phyloP scores from a whole-genome alignment of 2,888 invertebrate species.

The Buathra laborator region DNA sequence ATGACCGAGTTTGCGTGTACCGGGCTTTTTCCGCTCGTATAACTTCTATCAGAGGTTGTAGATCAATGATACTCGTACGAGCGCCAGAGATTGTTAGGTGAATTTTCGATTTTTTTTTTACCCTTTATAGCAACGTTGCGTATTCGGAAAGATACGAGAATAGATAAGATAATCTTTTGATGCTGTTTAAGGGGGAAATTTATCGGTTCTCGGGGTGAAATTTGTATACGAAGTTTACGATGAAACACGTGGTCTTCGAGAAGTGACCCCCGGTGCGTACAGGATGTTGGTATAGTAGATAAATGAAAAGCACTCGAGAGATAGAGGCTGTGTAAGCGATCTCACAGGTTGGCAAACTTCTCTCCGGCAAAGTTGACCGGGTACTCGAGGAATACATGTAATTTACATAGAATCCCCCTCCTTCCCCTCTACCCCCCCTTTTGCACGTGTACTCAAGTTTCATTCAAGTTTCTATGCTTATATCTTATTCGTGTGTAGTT shows the following conservation, averaged over 20 bases:
- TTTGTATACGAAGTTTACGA: too few species aligned
- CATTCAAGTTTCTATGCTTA: slow-evolving; percentile 53
- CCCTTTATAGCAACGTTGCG: too few species aligned
- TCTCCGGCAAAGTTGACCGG: slow-evolving; percentile 51
- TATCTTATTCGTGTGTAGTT: slow-evolving; percentile 17
- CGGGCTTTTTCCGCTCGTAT: not conserved
- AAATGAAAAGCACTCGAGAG: slow-evolving; percentile 1
- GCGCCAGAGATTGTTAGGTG: not conserved
- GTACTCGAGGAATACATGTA: slow-evolving; percentile 47
- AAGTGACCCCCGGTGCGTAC: slow-evolving; percentile 9
- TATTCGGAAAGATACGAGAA: too few species aligned
- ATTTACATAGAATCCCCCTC: slow-evolving; percentile 46
- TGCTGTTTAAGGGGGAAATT: too few species aligned
- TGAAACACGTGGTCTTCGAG: not conserved
- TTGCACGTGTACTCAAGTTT: slow-evolving; percentile 51
- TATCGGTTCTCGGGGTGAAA: too few species aligned
- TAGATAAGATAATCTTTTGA: too few species aligned
- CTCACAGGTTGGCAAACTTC: slow-evolving; percentile 54
- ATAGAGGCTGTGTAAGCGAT: slow-evolving; percentile 36
- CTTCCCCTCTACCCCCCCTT: too few species aligned
- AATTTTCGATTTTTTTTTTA: not conserved
- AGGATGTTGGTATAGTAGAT: not conserved
- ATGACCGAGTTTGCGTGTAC: slow-evolving; percentile 1
- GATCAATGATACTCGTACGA: not conserved
- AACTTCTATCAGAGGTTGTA: not conserved